Base-by-base conservation (phyloP, 2,888 invertebrate species). In the Sphecodes monilicornis region DNA sequence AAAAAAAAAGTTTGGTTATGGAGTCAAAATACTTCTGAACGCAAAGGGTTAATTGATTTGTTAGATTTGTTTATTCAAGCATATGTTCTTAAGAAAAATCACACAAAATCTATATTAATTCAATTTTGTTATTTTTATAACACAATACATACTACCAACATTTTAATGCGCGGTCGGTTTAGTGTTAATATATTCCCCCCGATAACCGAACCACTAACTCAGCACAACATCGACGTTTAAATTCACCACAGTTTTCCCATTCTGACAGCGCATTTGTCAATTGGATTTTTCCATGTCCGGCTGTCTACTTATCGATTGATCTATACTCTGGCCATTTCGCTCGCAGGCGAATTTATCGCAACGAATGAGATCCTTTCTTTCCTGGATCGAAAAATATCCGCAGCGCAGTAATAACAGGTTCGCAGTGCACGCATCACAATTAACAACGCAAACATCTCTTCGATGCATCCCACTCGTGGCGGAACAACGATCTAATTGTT, bases 231-330 rank as follows among this genome's bases (percentile, higher is more conserved):
- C 29, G 29, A 60, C 60, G 60, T 29, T 60, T 13, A 66, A 36
- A 66, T 36, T 32, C 18, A 66, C 18, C 13, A 66, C 18, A 32
- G 64, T 66, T 32, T 66, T 50, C 50, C n/a, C 22, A 50, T 3
- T 18, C 32, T 66, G 64, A 29, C n/a, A 70, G 43, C 43, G 75
- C 39, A 75, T 60, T 60, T 29, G 26, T 60, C 60, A 29, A 60
- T 60, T 29, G 60, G 29, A 60, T 29, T 60, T 60, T 60, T 60
- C 60, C 29, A 4, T 29, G 60, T 60, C 29, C 60, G 26, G 60
- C 60, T 60, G 60, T 60, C 60, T 60, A 60, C 26, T 60, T 60
- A 60, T 60, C 60, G 60, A 60, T 29, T 29, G 60, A 60, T 60
- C 29, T 60, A 60, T 60, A 29, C 29, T 29, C 29, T 6, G 26